phyloP scores from a whole-genome alignment of 2,888 invertebrate species.

The Calliopum simillimum region DNA sequence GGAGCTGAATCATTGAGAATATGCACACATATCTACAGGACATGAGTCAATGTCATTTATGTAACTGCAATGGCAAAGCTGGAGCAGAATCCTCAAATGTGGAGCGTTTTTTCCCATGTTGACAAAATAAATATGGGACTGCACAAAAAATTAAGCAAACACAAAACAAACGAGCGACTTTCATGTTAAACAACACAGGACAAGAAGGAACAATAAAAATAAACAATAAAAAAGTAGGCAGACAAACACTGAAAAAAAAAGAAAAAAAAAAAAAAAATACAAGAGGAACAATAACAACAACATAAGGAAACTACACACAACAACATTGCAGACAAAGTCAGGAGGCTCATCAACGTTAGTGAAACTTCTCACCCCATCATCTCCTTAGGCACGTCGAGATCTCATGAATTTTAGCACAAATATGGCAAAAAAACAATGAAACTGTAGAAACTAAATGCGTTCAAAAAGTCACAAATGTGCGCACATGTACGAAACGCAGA shows the following conservation, averaged over 20 bases:
- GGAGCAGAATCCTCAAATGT: slow-evolving; percentile 1
- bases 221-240: slow-evolving; percentile 19
- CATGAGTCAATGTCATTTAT: slow-evolving; percentile 34
- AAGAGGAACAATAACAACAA: not conserved
- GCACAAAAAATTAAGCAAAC: slow-evolving; percentile 15
- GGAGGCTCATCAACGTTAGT: slow-evolving; percentile 27
- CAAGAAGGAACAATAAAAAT: slow-evolving; percentile 15
- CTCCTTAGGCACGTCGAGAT: slow-evolving; percentile 4
- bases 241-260: slow-evolving; percentile 13
- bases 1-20: too few species aligned
- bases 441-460: too few species aligned
- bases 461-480: too few species aligned
- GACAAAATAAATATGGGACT: not conserved
- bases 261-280: not conserved
- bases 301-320: not conserved
- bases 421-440: too few species aligned
- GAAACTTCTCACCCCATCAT: too few species aligned
- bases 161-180: slow-evolving; percentile 12
- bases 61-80: not conserved
- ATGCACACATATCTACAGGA: not conserved
- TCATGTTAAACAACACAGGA: not conserved
- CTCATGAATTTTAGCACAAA: not conserved
- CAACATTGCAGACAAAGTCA: slow-evolving; percentile 1
- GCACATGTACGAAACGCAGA: not conserved
- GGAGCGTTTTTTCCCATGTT: not conserved